Conservation (phyloP, 2,797 vertebrate species). For the Lepilemur ruficaudatus region DNA sequence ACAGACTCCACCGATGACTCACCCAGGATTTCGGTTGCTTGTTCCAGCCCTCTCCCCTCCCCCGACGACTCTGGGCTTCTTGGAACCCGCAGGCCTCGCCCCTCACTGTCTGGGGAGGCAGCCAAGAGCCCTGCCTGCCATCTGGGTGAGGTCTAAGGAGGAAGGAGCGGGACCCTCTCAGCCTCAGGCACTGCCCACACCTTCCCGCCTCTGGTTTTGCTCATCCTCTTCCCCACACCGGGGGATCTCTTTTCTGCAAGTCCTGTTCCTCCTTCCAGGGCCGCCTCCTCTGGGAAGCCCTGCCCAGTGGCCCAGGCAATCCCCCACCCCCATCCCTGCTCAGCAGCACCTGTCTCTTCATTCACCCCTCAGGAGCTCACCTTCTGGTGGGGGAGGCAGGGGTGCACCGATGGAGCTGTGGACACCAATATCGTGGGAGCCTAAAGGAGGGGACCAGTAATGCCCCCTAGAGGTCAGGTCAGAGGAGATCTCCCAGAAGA, state of each 20-base stretch:
- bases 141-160: neutral
- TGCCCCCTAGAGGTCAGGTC: neutral
- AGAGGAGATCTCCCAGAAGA: neutral
- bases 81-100: neutral
- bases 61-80: neutral
- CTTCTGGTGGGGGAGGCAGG: neutral
- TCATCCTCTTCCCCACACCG: neutral
- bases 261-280: neutral
- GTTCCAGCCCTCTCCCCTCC: neutral
- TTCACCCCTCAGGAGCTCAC: neutral
- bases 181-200: neutral
- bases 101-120: conserved; percentile 2
- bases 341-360: neutral
- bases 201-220: conserved; percentile 7
- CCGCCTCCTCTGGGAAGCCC: neutral
- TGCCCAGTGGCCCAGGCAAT: neutral
- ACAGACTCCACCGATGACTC: conserved; percentile 53
- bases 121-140: neutral
- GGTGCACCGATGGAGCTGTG: neutral
- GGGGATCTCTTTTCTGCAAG: neutral
- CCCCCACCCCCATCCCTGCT: neutral
- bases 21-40: conserved; percentile 32
- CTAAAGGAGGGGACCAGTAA: neutral
- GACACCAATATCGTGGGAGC: neutral
- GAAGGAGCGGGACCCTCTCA: neutral